These are phyloP conservation scores for Nipponia nippon DNA, from an alignment of 2,113 vertebrate genomes.

Conservation along the genomic window DNA sequence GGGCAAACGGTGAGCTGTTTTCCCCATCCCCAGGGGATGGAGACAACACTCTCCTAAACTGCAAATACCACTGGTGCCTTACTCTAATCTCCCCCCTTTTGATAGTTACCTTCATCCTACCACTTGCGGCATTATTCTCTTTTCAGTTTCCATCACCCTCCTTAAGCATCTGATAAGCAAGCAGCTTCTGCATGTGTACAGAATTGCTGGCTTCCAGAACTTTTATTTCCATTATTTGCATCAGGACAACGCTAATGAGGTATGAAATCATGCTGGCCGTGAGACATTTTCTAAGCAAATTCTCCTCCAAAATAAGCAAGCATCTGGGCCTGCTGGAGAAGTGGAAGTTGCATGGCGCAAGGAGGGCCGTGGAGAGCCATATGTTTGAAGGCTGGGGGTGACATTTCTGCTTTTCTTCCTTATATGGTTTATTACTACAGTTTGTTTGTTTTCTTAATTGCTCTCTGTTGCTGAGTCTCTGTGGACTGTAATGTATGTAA, in stretches of 20 bases:
- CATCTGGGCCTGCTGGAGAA: conserved; percentile 15
- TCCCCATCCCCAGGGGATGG: not conserved
- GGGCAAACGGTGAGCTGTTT: not conserved
- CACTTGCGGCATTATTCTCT: not conserved
- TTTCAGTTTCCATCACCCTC: not conserved
- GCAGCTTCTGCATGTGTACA: not conserved
- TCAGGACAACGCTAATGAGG: conserved; percentile 26
- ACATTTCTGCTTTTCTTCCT: conserved; percentile 33
- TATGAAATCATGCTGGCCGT: conserved; percentile 23
- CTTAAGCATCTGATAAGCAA: not conserved
- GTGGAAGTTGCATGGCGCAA: not conserved
- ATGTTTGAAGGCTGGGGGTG: conserved; percentile 5
- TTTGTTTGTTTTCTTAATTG: conserved; percentile 48
- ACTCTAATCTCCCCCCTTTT: not conserved
- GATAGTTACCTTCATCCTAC: not conserved
- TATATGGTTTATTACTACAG: conserved; percentile 3
- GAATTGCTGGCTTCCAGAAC: conserved; percentile 1
- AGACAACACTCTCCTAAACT: not conserved
- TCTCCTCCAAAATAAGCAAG: conserved; percentile 16
- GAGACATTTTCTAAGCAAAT: conserved; percentile 26
- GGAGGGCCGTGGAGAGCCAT: conserved; percentile 26
- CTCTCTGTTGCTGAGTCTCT: not conserved
- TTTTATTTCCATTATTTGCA: conserved; percentile 37
- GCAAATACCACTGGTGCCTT: not conserved
- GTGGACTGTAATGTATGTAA: not conserved